Evolutionary conservation across 2,888 invertebrate genomes (phyloP), one percentile per base, ranked within the genome.

Genomic region (Stenolophus ochropezus): DNA sequence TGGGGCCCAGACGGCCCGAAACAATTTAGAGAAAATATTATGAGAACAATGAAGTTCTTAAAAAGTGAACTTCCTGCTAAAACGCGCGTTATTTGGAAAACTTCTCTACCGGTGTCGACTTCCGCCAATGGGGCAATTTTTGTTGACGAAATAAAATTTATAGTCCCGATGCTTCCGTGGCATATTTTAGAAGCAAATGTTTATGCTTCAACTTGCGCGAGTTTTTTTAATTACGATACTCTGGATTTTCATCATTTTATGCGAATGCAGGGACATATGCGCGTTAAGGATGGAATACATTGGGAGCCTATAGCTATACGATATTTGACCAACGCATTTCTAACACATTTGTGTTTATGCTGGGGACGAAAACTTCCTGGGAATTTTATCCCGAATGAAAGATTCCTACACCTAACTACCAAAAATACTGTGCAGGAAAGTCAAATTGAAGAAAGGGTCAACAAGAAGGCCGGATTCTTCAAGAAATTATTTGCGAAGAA

Each of bases 121-220:
- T 86, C 87, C 78, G 86, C 89, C 5, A 85, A 86, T 6, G 91
- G 91, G 1, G 91, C 91, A 0, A 89, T 91, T 82, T 85, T 91
- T 1, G 88, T 90, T 1, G 85, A 87, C 5, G 87, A 90, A 85
- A 86, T 91, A 5, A 87, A 89, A 47, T 90, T 90, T 84, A 84
- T 90, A 82, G 87, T 88, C 77, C 84, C 87, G 23, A 87, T 88
- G 4, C 83, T 91, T 61, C 87, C 91, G 1, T 88, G 90, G 82
- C 90, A 91, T 80, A 87, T 91, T 1, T 85, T 91, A 83, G 90
- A 91, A 85, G 91, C 91, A 0, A 91, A 91, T 85, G 87, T 87
- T 83, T 91, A 87, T 85, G 89, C 90, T 1, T 83, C 87, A 2
- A 86, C 89, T 74, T 85, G 89, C 14, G 87, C 89, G 6, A 84